Evolutionary conservation across 2,888 invertebrate species (phyloP), one percentile per base, ranked within the genome.

Genomic region (Clitarchus hookeri): DNA sequence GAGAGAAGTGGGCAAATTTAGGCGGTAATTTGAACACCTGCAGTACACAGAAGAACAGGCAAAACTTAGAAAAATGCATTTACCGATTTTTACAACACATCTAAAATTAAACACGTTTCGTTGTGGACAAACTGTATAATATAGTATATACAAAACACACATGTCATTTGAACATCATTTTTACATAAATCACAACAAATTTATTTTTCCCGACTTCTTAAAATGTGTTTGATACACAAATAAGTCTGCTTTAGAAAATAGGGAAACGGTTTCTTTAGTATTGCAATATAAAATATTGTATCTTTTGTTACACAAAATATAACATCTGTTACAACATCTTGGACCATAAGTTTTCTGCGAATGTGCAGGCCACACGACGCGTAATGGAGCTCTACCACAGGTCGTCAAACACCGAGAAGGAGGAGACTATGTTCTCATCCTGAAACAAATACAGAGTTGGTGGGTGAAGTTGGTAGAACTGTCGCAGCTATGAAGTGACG

Each of bases 371-470:
- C 65, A n/a, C n/a, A n/a, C 65, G 65, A 65, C 65, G 16, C n/a
- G n/a, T 65, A n/a, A 65, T 2, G n/a, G 65, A 2, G 65, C 65
- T 8, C 16, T 82, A 82, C 82, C 82, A 82, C 82, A 82, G 44
- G 44, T 82, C 82, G 44, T 82, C 82, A 44, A 82, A 82, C 27
- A 82, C 82, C 3, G 82, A 27, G 44, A 82, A 82, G 25, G 82
- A 82, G 13, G 82, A 12, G 23, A 82, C 27, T 82, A 82, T 82
- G 82, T 82, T 82, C 13, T 36, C 82, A 36, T 82, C 82, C 82
- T 82, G 82, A 8, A 27, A 82, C 16, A 82, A 23, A 82, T 16
- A 82, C 65, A 23, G 16, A 65, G 13, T 9, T 65, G 8, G 65
- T n/a, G 65, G 16, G 65, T 65, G 8, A 65, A n/a, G 23, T 0